These are phyloP conservation scores for Drosophila nigricruria DNA, from an alignment of 2,888 invertebrate genomes.

Conservation along the genomic window DNA sequence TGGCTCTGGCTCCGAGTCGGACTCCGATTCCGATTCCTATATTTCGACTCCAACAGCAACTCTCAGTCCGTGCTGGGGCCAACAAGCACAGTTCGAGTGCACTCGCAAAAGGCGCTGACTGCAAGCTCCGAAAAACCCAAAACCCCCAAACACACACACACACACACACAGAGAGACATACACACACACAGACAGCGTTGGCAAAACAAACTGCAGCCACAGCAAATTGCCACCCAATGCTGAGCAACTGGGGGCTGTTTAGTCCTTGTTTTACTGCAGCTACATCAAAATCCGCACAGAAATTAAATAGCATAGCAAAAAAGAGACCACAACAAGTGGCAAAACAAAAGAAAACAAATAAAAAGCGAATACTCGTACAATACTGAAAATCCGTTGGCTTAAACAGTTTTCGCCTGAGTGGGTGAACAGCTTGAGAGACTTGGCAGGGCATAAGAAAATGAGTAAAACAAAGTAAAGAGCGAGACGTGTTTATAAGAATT, in stretches of 20 bases:
- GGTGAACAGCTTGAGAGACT: conserved; percentile 32
- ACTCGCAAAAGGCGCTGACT: conserved; percentile 54
- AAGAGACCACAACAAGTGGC: conserved; percentile 63
- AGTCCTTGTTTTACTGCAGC: conserved; percentile 65
- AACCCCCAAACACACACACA: conserved; percentile 26
- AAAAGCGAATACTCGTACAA: conserved; percentile 18
- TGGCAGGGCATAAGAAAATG: conserved; percentile 11
- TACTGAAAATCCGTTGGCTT: conserved; percentile 44
- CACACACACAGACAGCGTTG: conserved; percentile 17
- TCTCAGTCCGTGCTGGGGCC: conserved; percentile 29
- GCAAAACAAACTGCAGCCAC: conserved; percentile 55
- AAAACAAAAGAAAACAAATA: conserved; percentile 25
- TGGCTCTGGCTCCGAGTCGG: conserved; percentile 24
- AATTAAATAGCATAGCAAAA: conserved; percentile 62
- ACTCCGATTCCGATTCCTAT: conserved; percentile 23
- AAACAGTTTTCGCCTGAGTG: conserved; percentile 44
- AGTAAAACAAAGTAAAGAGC: neutral
- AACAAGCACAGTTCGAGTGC: conserved; percentile 46
- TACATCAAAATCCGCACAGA: conserved; percentile 65
- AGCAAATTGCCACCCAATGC: conserved; percentile 71
- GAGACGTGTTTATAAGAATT: conserved; percentile 2
- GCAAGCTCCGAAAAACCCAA: conserved; percentile 52
- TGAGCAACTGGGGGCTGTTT: conserved; percentile 42
- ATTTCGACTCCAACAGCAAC: conserved; percentile 16
- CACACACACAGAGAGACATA: conserved; percentile 8